Base-by-base conservation (phyloP, 2,888 invertebrate genomes). In the Lasiommata megera region DNA sequence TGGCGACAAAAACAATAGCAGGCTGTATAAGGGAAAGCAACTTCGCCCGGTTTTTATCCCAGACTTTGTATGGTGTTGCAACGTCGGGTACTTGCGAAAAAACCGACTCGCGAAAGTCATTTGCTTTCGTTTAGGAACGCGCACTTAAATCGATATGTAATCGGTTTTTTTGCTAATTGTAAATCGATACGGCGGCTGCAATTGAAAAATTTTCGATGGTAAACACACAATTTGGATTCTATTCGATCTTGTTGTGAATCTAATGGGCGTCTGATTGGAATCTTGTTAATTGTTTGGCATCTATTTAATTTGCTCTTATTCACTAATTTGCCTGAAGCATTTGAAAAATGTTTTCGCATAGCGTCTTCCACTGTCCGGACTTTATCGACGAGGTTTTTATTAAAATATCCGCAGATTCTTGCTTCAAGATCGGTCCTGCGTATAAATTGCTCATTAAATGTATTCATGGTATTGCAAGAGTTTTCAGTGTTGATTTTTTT, bases 1-100 rank as follows among this genome's bases (percentile, higher is more conserved):
- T 53, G 43, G 50, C 14, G 61, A 72, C 70, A 83, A 80, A 84
- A 83, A 85, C 84, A 84, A 84, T 79, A 78, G 78, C 56, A 68
- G 71, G 72, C 65, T 61, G n/a, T 66, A 61, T 66, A 65, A 34
- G 67, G 67, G 11, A 37, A 44, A n/a, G 23, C 41, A 36, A 17
- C 61, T 37, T 17, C 48, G 54, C 53, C 63, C 58, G 53, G 58
- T 67, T 64, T 64, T 66, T 67, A 36, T 51, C n/a, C 5, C 17
- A 28, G 8, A 23, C 59, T 63, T 40, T 16, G 65, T 65, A 65
- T 61, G 60, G 65, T 40, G 52, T 38, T 43, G 48, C 61, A 50
- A 37, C 55, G 55, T 57, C 56, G 58, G 65, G 56, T 58, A 53
- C 44, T 47, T 14, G 56, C 31, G 55, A 59, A 65, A 65, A 62